These are phyloP conservation scores for Neoniphon sammara DNA, from an alignment of 2,797 vertebrate genomes.

Conservation along the genomic window DNA sequence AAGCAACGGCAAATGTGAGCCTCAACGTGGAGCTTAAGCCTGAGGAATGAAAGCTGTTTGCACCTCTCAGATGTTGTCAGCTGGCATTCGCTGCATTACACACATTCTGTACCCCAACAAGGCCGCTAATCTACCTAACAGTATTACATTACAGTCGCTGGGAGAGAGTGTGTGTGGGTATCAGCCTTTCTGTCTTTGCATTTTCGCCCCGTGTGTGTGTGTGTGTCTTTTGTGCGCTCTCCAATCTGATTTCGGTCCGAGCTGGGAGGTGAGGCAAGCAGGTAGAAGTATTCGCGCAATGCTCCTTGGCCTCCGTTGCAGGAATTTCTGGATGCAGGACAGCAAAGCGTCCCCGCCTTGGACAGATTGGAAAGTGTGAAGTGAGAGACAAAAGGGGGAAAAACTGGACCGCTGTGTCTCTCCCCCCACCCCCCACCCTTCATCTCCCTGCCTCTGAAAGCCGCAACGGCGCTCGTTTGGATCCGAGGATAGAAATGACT, in stretches of 20 bases:
- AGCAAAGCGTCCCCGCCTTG: constrained; percentile 21
- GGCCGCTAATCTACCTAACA: neutral
- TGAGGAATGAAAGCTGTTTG: constrained; percentile 23
- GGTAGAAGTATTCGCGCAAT: constrained; percentile 49
- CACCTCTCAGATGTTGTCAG: constrained; percentile 21
- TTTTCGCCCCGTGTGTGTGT: constrained; percentile 3
- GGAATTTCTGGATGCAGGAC: constrained; percentile 67
- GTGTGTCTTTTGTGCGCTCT: constrained; percentile 13
- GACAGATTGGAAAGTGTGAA: constrained; percentile 45
- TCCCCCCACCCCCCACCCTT: constrained; percentile 5
- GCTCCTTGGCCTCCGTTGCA: constrained; percentile 41
- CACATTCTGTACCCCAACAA: constrained; percentile 19
- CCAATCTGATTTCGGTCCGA: constrained; percentile 46
- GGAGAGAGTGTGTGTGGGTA: constrained; percentile 1
- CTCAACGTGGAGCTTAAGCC: neutral
- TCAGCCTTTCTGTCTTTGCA: neutral
- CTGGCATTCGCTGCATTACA: constrained; percentile 12
- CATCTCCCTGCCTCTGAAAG: constrained; percentile 14
- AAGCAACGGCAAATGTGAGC: neutral
- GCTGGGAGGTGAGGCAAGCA: constrained; percentile 53
- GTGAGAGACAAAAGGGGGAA: constrained; percentile 29
- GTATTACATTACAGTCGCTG: constrained; percentile 5
- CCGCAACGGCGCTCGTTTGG: constrained; percentile 1
- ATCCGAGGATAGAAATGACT: constrained; percentile 7
- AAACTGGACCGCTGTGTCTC: neutral